Evolutionary conservation across 1,140 invertebrate species (phyloP).

Genomic region (Drosophila watanabei): DNA sequence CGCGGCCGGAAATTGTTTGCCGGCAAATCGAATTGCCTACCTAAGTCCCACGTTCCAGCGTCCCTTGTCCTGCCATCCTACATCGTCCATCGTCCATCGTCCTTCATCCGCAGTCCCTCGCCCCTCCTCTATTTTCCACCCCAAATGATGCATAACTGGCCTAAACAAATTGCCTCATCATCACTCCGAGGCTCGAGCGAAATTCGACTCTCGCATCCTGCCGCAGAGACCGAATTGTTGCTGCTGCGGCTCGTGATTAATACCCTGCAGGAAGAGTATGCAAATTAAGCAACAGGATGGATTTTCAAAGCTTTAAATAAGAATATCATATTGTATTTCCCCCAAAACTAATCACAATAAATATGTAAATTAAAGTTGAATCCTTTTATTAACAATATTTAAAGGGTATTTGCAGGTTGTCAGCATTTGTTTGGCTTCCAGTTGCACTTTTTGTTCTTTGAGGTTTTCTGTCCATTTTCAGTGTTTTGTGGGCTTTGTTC

Average conservation of each 20-base stretch:
- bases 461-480: conserved; percentile 27
- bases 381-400: too few species aligned
- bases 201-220: conserved; percentile 30
- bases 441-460: conserved; percentile 24
- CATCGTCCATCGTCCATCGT: background rate
- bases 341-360: background rate
- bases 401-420: background rate
- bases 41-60: conserved; percentile 12
- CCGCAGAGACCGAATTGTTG: conserved; percentile 9
- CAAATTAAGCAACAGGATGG: background rate
- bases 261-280: background rate
- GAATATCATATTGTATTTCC: background rate
- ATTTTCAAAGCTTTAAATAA: background rate
- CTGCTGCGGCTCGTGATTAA: conserved; percentile 1
- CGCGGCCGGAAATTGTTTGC: conserved; percentile 41
- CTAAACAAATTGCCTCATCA: conserved; percentile 71
- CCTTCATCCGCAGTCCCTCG: background rate
- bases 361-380: background rate
- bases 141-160: conserved; percentile 54
- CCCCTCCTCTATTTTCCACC: background rate
- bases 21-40: conserved; percentile 41
- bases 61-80: background rate
- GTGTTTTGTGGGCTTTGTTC: conserved; percentile 30
- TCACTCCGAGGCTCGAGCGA: conserved; percentile 19
- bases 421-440: background rate